Percentiles rank a stretch among this genome's conserved stretches.
Conservation (phyloP, 2,797 vertebrate species). For the Alcedo quadribrachys region DNA sequence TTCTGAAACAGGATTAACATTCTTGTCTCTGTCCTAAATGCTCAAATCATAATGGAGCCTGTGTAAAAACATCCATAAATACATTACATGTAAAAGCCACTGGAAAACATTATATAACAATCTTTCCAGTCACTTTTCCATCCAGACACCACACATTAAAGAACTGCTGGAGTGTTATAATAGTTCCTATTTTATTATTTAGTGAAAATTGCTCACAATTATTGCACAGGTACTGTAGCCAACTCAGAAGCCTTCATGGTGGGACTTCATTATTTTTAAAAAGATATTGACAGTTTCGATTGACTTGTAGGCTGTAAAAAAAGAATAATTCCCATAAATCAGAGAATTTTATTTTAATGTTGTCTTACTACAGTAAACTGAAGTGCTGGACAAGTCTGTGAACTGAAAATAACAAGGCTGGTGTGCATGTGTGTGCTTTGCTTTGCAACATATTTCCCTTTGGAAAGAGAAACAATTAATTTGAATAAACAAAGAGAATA, state of each 20-base stretch:
- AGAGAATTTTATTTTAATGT: neutral
- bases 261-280: neutral
- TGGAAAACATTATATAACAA: neutral
- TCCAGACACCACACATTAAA: neutral
- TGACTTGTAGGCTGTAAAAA: neutral
- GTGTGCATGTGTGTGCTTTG: neutral
- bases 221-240: neutral
- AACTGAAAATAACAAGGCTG: neutral
- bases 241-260: neutral
- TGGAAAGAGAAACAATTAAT: neutral
- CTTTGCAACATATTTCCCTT: neutral
- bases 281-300: neutral
- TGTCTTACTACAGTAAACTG: neutral
- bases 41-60: neutral
- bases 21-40: neutral
- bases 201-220: neutral
- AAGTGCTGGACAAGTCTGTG: neutral
- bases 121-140: neutral
- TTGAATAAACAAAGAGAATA: neutral
- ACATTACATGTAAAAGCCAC: neutral
- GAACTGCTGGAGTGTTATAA: neutral
- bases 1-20: slow-evolving; percentile 11
- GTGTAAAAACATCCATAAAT: neutral
- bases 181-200: neutral
- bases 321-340: neutral